A percentile compares a stretch with the other conserved stretches of the same genome.
Conservation (phyloP, 2,888 invertebrate genomes). For the Odontocerum albicorne region DNA sequence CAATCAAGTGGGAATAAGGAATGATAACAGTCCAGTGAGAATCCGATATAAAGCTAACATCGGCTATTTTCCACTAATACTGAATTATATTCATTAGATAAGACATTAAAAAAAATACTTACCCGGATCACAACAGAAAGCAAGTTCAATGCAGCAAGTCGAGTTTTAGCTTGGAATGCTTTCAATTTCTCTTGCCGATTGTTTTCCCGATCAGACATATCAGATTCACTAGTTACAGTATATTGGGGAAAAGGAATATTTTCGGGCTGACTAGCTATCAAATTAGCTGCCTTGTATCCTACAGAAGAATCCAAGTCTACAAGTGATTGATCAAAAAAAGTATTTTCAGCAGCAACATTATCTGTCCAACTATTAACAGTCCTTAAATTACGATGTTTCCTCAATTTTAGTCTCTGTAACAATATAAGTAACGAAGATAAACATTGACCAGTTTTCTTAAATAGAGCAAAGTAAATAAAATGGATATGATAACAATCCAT, state of each 20-base stretch:
- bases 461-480: too few species aligned
- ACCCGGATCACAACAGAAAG: constrained; percentile 62
- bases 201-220: constrained; percentile 65
- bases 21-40: too few species aligned
- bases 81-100: too few species aligned
- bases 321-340: neutral
- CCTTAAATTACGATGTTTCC: constrained; percentile 27
- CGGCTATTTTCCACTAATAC: too few species aligned
- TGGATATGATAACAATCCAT: too few species aligned
- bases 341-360: neutral
- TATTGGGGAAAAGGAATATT: constrained; percentile 39
- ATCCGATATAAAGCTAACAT: too few species aligned
- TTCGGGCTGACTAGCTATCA: neutral
- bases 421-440: too few species aligned
- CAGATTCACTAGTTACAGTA: constrained; percentile 66
- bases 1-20: too few species aligned
- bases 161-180: constrained; percentile 61
- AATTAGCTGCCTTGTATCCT: constrained; percentile 49
- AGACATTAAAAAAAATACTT: constrained; percentile 29
- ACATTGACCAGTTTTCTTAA: too few species aligned
- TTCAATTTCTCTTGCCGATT: constrained; percentile 54
- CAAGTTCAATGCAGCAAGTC: constrained; percentile 66
- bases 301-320: constrained; percentile 46
- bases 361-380: constrained; percentile 26
- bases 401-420: constrained; percentile 29